A percentile compares a stretch with the other conserved stretches of the same genome.
Conservation (phyloP, 2,113 vertebrate genomes). For the Piprites chloris region DNA sequence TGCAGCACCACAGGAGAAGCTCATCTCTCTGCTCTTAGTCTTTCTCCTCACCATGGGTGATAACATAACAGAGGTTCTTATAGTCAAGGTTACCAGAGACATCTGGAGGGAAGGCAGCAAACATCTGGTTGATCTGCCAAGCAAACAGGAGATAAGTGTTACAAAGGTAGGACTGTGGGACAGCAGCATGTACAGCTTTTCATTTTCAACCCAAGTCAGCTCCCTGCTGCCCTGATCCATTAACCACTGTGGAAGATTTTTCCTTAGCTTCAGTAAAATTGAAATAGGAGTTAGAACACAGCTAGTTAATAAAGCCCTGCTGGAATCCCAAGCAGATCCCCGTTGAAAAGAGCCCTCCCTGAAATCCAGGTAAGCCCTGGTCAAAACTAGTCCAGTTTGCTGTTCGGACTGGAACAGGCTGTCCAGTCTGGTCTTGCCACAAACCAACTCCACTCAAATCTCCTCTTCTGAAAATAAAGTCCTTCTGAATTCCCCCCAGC, state of each 20-base stretch:
- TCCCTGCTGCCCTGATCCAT: neutral
- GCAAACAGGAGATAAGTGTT: constrained; percentile 3
- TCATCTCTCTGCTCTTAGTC: constrained; percentile 68
- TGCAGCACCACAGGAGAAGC: neutral
- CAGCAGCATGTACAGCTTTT: neutral
- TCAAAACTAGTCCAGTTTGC: neutral
- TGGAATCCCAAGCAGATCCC: neutral
- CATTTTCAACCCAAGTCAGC: neutral
- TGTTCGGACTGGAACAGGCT: neutral
- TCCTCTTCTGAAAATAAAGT: neutral
- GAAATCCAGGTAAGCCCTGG: neutral
- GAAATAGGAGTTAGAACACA: neutral
- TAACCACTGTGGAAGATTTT: neutral
- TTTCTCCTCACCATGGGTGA: constrained; percentile 90
- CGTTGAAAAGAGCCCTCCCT: neutral
- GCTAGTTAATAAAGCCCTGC: neutral
- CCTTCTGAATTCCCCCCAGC: neutral
- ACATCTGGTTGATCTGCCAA: constrained; percentile 85
- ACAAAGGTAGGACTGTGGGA: neutral
- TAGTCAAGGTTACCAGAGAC: constrained; percentile 89
- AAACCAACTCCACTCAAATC: neutral
- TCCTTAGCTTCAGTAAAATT: neutral
- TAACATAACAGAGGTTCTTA: constrained; percentile 88
- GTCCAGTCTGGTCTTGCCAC: neutral
- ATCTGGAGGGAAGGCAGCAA: constrained; percentile 87